Base-by-base conservation (phyloP, 2,888 invertebrate species). In the Tanypteryx hageni region DNA sequence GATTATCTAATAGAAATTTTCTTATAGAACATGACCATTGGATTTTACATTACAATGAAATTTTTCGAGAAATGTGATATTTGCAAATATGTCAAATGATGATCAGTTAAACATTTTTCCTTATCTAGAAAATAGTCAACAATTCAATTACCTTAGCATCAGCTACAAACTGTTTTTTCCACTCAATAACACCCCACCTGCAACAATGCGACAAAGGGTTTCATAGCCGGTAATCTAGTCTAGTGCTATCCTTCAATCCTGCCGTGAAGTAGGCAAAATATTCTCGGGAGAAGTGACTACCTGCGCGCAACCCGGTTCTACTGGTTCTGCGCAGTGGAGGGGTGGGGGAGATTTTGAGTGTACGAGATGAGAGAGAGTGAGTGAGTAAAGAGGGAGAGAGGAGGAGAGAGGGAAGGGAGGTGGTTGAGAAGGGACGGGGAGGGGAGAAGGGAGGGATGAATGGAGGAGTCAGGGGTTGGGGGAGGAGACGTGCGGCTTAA, bases 401-500 rank as follows among this genome's bases (percentile, higher is more conserved):
- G 61, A 7, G 61, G 18, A 18, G 13, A 7, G 5, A 18, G 18
- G 7, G 76, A 13, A 27, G 76, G 76, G 76, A 76, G n/a, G 76
- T n/a, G n/a, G n/a, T n/a, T n/a, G 68, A 68, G 68, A 14, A 3
- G 76, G 3, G 76, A 22, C 4, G 5, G 76, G 61, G 61, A 61
- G 61, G 18, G 7, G 13, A 61, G 18, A 18, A 61, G 61, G 76
- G 76, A 27, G 76, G 76, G 76, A 76, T 76, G 76, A 76, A 76
- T 76, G 76, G 76, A 89, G 89, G 89, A 31, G 64, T 64, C 64
- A n/a, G 61, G 89, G 89, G 64, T 64, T 89, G 89, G 68, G 89
- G 89, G 14, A 11, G 89, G 64, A 89, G 64, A 44, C 89, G 64
- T 64, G 64, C 64, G 18, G 64, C 64, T 5, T 68, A 68, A 31